Percentiles rank a stretch among this genome's conserved stretches.
Evolutionary conservation across 2,888 invertebrate genomes (phyloP).

Genomic region (Hydrotaea diabolus): DNA sequence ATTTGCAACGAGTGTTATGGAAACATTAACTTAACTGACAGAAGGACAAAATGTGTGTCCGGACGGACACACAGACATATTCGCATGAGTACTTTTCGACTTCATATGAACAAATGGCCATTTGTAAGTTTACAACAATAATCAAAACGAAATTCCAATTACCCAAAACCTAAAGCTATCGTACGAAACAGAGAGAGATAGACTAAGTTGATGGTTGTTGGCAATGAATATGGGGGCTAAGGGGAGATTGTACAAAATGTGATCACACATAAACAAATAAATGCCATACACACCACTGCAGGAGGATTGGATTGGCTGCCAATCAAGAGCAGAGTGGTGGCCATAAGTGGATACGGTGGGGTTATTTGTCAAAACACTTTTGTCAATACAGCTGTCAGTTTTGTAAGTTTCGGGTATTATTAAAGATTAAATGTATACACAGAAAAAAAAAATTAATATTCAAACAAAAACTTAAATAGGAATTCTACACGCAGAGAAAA

Average conservation of each 20-base stretch:
- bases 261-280: conserved; percentile 32
- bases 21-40: conserved; percentile 37
- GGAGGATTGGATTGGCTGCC: neutral
- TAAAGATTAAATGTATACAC: too few species aligned
- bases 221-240: neutral
- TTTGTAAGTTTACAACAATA: conserved; percentile 38
- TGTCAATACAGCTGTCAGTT: too few species aligned
- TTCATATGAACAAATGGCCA: conserved; percentile 29
- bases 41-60: conserved; percentile 21
- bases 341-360: neutral
- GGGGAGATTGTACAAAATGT: neutral
- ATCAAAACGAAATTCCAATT: conserved; percentile 33
- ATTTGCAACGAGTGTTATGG: conserved; percentile 72
- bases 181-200: neutral
- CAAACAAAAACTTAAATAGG: too few species aligned
- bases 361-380: too few species aligned
- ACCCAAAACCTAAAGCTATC: conserved; percentile 32
- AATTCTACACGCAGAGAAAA: too few species aligned
- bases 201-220: too few species aligned
- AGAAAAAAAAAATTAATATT: too few species aligned
- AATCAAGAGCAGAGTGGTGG: neutral
- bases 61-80: conserved; percentile 24
- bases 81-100: neutral
- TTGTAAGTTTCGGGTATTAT: too few species aligned
- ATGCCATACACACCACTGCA: neutral